phyloP scores from a whole-genome alignment of 2,797 vertebrate species.

The Chloroceryle amazona region DNA sequence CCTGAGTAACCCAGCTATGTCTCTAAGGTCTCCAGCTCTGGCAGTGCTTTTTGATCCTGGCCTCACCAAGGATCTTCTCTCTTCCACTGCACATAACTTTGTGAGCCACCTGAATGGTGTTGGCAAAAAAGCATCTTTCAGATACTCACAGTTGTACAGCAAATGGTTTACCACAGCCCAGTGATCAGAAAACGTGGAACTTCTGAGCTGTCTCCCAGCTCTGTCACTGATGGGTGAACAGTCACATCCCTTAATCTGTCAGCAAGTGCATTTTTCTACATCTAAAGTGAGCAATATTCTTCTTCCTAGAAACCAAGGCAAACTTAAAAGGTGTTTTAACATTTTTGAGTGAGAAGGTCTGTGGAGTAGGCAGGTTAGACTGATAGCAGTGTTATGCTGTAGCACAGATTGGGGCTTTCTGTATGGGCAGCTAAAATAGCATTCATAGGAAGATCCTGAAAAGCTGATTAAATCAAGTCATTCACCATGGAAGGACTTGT shows the following conservation, averaged over 20 bases:
- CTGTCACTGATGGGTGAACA: rapidly evolving
- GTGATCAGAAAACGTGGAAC: not conserved
- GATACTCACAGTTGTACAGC: rapidly evolving
- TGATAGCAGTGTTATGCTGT: not conserved
- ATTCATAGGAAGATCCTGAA: not conserved
- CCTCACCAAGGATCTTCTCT: not conserved
- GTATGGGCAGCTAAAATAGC: not conserved
- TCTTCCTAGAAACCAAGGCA: not conserved
- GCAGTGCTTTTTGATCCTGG: not conserved
- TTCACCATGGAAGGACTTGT: not conserved
- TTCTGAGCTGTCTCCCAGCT: not conserved
- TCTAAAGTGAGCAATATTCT: not conserved
- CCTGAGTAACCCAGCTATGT: not conserved
- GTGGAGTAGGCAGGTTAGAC: not conserved
- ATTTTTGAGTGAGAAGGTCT: not conserved
- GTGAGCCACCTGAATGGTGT: not conserved
- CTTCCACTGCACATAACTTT: rapidly evolving
- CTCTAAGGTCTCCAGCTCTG: not conserved
- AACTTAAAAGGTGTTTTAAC: not conserved
- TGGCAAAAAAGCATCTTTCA: not conserved
- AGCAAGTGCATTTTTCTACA: not conserved
- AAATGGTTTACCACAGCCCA: too few species aligned
- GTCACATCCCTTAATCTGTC: not conserved
- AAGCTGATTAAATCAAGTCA: not conserved
- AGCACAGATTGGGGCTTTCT: not conserved